These are phyloP conservation scores for Germaria angustata DNA, from an alignment of 2,888 invertebrate genomes.

Conservation along the genomic window DNA sequence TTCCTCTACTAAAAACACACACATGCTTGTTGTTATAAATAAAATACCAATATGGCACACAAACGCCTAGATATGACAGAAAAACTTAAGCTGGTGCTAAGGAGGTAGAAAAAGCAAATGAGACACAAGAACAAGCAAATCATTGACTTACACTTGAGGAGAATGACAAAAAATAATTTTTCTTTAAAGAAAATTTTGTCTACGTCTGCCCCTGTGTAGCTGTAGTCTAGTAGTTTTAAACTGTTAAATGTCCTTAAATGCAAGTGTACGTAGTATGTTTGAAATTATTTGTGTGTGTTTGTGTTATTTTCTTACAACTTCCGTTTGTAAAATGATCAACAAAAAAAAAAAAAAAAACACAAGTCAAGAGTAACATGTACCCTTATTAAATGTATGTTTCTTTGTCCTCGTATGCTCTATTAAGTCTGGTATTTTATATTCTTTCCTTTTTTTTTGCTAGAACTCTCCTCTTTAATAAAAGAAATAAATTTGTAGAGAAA, in stretches of 20 bases:
- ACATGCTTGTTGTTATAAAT: not conserved
- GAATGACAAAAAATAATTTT: constrained; percentile 18
- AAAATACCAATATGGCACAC: not conserved
- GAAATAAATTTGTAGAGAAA: not conserved
- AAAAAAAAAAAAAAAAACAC: not conserved
- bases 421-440: constrained; percentile 32
- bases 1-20: not conserved
- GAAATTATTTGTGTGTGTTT: not conserved
- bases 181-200: not conserved
- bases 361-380: constrained; percentile 10
- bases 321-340: not conserved
- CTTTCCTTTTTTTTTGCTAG: constrained; percentile 12
- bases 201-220: not conserved
- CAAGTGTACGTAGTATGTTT: not conserved
- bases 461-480: constrained; percentile 17
- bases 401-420: constrained; percentile 12
- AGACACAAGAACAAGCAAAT: constrained; percentile 33
- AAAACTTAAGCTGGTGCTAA: not conserved
- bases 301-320: constrained; percentile 10
- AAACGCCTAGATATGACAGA: not conserved
- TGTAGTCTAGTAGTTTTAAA: not conserved
- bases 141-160: constrained; percentile 40
- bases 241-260: not conserved
- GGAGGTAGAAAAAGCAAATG: not conserved
- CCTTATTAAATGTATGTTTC: not conserved